Base-by-base conservation (phyloP, 1,140 invertebrate genomes). In the Charaxes varanes region DNA sequence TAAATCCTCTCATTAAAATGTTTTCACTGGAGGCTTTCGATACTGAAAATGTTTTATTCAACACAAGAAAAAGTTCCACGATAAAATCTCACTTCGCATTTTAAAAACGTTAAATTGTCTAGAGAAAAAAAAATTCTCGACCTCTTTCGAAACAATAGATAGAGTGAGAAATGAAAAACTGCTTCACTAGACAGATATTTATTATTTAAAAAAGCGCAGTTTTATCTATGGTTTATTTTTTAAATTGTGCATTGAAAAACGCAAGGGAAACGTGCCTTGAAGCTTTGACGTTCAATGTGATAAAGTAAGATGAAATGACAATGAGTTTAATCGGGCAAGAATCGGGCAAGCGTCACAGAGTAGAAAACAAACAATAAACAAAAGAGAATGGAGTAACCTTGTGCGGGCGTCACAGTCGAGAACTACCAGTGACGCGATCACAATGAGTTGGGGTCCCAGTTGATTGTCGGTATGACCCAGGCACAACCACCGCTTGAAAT, bases 391-490 rank as follows among this genome's bases (percentile, higher is more conserved):
- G 35, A 24, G 40, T 64, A 62, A 70, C 64, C 62, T 68, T 65
- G 46, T 30, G 48, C 23, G 42, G 42, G 47, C 50, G 51, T 47
- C 42, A n/a, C n/a, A 31, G 41, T 32, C 30, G 44, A 40, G 49
- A 55, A 42, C 40, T 47, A 49, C 30, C 22, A 44, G 47, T 50
- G 51, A 35, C 36, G 50, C 24, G 52, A 55, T 56, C 48, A 68
- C 66, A 77, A 58, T 36, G 70, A 67, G 26, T 63, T 61, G 13
- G 72, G 70, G 38, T 79, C 61, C 78, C 78, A 82, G 52, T 65
- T 58, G 53, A 82, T 60, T 21, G 69, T 55, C 33, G 71, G 74
- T 53, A 82, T 79, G 26, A 69, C 62, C 78, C 74, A 82, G 28
- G 73, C 64, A 50, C 71, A 78, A 45, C 62, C 61, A 33, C 54